Evolutionary conservation across 1,140 invertebrate species (phyloP).

Genomic region (Bombus confusus): DNA sequence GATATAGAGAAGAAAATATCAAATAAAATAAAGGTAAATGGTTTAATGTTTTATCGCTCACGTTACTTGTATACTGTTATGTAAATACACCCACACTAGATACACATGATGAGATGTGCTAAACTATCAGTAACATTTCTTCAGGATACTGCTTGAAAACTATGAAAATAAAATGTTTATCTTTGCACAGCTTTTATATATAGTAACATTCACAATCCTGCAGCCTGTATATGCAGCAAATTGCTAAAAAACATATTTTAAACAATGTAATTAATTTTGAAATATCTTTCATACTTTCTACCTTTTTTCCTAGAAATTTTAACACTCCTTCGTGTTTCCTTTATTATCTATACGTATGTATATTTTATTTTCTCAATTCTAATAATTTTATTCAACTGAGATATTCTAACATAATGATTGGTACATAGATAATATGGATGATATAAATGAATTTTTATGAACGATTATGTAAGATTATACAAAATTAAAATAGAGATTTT

Average conservation of each 20-base stretch:
- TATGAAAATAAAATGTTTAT: neutral
- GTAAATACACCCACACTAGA: neutral
- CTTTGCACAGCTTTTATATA: neutral
- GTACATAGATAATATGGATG: neutral
- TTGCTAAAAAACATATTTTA: neutral
- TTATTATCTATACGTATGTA: neutral
- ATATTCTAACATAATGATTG: neutral
- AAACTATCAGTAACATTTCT: neutral
- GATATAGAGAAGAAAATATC: neutral
- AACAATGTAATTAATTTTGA: neutral
- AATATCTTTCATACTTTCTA: neutral
- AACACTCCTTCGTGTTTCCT: neutral
- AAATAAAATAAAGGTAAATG: slow-evolving; percentile 3
- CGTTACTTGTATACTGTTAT: neutral
- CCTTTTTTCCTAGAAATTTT: neutral
- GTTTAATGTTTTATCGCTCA: neutral
- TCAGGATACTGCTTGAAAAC: neutral
- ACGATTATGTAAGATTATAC: neutral
- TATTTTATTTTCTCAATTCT: neutral
- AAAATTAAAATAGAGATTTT: neutral
- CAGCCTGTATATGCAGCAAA: neutral
- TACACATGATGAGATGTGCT: no score
- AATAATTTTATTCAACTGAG: neutral
- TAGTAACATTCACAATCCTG: neutral
- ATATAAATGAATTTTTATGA: neutral